Conservation (phyloP, 2,797 vertebrate species). For the Odontamblyopus lacepedii region DNA sequence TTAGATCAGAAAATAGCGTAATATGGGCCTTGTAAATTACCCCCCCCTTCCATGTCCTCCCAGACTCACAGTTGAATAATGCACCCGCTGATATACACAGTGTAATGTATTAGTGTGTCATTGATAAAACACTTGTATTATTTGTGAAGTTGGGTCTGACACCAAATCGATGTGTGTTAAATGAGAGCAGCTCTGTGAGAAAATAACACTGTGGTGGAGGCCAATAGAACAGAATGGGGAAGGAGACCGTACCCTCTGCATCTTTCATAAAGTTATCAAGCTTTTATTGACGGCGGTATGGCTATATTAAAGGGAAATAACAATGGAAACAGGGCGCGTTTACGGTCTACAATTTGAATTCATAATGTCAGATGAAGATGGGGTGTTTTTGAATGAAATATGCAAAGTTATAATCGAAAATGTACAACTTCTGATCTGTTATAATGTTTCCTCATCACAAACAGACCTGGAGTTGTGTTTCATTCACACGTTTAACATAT, state of each 20-base stretch:
- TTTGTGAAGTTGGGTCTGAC: constrained; percentile 1
- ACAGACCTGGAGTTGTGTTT: too few species aligned
- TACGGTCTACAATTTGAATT: neutral
- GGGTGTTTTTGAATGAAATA: too few species aligned
- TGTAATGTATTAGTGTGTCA: constrained; percentile 8
- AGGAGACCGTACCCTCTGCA: neutral
- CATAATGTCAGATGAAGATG: neutral
- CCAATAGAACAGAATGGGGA: neutral
- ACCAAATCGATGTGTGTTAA: constrained; percentile 11
- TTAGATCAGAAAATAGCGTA: too few species aligned
- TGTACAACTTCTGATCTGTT: too few species aligned
- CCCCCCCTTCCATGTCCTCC: too few species aligned
- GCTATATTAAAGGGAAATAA: neutral
- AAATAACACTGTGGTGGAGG: neutral
- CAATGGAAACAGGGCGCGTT: neutral
- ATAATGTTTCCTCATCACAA: too few species aligned
- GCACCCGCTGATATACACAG: too few species aligned
- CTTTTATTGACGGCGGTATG: neutral
- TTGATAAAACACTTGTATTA: constrained; percentile 17
- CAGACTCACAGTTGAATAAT: constrained; percentile 1
- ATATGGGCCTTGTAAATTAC: too few species aligned
- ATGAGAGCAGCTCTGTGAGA: constrained; percentile 9
- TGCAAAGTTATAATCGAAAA: too few species aligned
- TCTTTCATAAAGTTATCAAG: neutral
- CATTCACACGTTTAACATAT: too few species aligned